phyloP scores from a whole-genome alignment of 2,888 invertebrate genomes.

The Agrotis ipsilon region DNA sequence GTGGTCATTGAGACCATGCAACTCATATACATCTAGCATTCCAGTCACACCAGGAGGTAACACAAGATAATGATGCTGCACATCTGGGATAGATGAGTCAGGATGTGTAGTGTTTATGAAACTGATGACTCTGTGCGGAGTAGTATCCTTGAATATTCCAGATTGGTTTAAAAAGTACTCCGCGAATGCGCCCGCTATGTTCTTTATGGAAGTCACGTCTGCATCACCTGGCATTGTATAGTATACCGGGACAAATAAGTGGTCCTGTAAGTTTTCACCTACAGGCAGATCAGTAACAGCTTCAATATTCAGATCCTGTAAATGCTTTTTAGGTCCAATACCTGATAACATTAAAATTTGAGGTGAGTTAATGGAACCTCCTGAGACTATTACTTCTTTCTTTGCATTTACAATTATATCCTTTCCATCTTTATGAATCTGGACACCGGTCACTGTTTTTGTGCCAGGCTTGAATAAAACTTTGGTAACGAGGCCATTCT shows the following conservation, averaged over 20 bases:
- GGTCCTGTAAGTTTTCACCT: conserved; percentile 90
- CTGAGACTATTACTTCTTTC: conserved; percentile 89
- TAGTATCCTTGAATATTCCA: conserved; percentile 86
- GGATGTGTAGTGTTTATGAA: conserved; percentile 80
- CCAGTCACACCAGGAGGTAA: conserved; percentile 72
- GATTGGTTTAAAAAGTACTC: conserved; percentile 86
- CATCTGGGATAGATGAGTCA: conserved; percentile 75
- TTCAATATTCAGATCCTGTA: conserved; percentile 79
- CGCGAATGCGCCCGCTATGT: conserved; percentile 75
- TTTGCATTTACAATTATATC: conserved; percentile 77
- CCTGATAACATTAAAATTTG: conserved; percentile 89
- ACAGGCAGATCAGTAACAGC: conserved; percentile 86
- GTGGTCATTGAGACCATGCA: conserved; percentile 74
- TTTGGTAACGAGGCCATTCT: conserved; percentile 89
- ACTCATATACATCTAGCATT: conserved; percentile 71
- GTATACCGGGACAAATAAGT: conserved; percentile 81
- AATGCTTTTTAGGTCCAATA: conserved; percentile 85
- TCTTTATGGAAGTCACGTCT: conserved; percentile 68
- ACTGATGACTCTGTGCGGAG: conserved; percentile 77
- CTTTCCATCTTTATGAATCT: conserved; percentile 78
- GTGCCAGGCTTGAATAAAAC: conserved; percentile 88
- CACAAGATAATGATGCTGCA: conserved; percentile 77
- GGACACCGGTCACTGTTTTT: conserved; percentile 83
- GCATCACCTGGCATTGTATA: conserved; percentile 76
- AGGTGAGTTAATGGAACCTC: conserved; percentile 88